phyloP scores from a whole-genome alignment of 92 coral and sea anemone species.

The Isaurus tuberculatus region DNA sequence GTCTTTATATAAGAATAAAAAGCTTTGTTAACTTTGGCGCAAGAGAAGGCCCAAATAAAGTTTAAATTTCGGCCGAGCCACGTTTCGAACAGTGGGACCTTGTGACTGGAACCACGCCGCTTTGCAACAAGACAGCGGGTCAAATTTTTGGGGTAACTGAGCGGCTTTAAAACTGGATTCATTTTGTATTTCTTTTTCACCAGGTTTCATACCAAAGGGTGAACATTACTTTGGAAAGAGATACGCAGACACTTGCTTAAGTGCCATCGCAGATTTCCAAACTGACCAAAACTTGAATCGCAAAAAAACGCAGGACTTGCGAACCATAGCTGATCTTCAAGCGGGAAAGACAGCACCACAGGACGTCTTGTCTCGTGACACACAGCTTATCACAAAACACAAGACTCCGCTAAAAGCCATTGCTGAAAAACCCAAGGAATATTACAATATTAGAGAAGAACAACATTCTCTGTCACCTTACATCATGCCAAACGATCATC shows the following conservation, averaged over 20 bases:
- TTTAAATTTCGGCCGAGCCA: no score
- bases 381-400: conserved; percentile 72
- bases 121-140: no score
- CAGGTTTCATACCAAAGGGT: conserved; percentile 94
- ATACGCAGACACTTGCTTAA: conserved; percentile 92
- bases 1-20: no score
- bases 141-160: no score
- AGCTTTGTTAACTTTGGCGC: no score
- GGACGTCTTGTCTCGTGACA: conserved; percentile 69
- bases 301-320: conserved; percentile 75
- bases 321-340: conserved; percentile 85
- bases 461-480: conserved; percentile 96
- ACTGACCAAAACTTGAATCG: conserved; percentile 77
- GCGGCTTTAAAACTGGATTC: no score
- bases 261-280: conserved; percentile 93
- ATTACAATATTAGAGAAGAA: conserved; percentile 73
- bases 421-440: conserved; percentile 70
- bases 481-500: conserved; percentile 84
- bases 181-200: conserved; percentile 21
- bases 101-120: no score
- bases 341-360: conserved; percentile 76
- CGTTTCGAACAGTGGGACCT: no score
- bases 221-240: conserved; percentile 95
- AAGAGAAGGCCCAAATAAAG: no score
- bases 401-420: conserved; percentile 82